Evolutionary conservation across 2,888 invertebrate genomes (phyloP).

Genomic region (Megamerina dolium): DNA sequence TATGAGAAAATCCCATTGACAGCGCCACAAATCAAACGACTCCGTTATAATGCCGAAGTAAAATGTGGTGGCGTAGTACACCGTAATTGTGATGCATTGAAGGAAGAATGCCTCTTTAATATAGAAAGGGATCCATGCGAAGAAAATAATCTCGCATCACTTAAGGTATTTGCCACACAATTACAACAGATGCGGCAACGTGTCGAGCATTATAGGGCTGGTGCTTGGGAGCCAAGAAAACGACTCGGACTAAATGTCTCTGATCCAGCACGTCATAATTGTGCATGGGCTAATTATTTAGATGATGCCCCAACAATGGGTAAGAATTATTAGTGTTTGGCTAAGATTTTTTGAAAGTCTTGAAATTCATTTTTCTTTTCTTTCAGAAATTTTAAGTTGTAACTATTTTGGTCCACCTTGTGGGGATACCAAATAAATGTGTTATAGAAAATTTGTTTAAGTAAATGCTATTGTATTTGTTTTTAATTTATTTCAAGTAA

Average conservation of each 20-base stretch:
- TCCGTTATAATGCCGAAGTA: constrained; percentile 24
- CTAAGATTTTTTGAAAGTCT: background rate
- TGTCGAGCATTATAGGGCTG: constrained; percentile 46
- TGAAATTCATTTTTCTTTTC: background rate
- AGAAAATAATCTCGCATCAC: constrained; percentile 34
- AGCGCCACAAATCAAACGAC: constrained; percentile 15
- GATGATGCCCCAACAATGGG: constrained; percentile 15
- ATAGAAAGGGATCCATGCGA: constrained; percentile 54
- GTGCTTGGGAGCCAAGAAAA: constrained; percentile 45
- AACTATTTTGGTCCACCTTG: constrained; percentile 27
- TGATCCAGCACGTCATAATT: constrained; percentile 53
- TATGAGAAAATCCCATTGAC: constrained; percentile 25
- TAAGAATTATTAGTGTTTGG: constrained; percentile 5
- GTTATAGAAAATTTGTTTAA: no score
- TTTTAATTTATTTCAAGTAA: no score
- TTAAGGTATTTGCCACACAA: constrained; percentile 16
- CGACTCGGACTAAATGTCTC: constrained; percentile 51
- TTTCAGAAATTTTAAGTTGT: constrained; percentile 20
- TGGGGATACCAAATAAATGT: constrained; percentile 5
- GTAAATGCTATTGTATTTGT: no score
- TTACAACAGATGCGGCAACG: constrained; percentile 45
- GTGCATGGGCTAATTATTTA: constrained; percentile 53
- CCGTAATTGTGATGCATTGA: constrained; percentile 33
- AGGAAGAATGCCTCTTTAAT: constrained; percentile 52
- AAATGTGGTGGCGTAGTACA: constrained; percentile 22